Evolutionary conservation across 2,797 vertebrate species (phyloP).

Genomic region (Hipposideros larvatus): DNA sequence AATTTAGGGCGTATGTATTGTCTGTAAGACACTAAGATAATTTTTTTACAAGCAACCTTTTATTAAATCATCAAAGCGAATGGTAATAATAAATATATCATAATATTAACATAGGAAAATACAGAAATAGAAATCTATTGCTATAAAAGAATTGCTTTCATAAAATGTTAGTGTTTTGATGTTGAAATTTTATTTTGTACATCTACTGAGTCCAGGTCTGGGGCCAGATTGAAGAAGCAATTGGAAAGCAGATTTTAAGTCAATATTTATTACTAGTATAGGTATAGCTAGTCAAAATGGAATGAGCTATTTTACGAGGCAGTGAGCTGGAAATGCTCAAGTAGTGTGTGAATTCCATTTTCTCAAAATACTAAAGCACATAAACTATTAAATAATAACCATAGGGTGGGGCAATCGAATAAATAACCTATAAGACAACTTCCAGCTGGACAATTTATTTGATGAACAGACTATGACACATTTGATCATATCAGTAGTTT

Average conservation of each 20-base stretch:
- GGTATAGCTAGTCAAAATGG: not conserved
- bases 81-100: not conserved
- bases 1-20: slow-evolving; percentile 10
- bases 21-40: not conserved
- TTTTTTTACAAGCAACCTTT: not conserved
- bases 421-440: not conserved
- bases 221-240: not conserved
- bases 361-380: not conserved
- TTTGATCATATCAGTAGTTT: not conserved
- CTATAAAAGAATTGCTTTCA: not conserved
- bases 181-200: not conserved
- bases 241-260: slow-evolving; percentile 11
- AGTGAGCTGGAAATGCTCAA: not conserved
- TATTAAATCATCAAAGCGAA: slow-evolving; percentile 21
- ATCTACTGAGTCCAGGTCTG: not conserved
- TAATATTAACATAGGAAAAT: not conserved
- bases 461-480: not conserved
- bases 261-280: not conserved
- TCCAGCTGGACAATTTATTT: not conserved
- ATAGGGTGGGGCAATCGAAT: not conserved
- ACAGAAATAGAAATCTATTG: not conserved
- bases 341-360: not conserved
- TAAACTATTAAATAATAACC: not conserved
- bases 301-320: slow-evolving; percentile 24
- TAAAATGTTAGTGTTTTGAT: not conserved